Evolutionary conservation across 2,113 vertebrate species (phyloP), one percentile per base, ranked within the genome.

Genomic region (Colossoma macropomum): DNA sequence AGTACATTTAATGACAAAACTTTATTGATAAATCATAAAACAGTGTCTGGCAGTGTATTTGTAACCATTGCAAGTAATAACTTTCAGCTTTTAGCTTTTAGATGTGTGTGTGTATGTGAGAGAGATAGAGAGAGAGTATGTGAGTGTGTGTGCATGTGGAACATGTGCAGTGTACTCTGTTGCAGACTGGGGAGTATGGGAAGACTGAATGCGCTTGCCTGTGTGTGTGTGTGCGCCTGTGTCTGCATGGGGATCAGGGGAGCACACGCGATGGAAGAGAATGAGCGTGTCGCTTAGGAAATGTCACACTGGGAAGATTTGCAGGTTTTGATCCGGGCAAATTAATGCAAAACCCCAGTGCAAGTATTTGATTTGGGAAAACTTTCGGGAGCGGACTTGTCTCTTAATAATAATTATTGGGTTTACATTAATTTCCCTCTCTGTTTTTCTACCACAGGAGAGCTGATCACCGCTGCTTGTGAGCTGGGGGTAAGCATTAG

Each of bases 401-500:
- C 97, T 96, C 95, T 95, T 98, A 97, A 97, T 97, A 98, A 97
- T 99, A 98, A 99, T 99, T 96, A 99, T 98, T 97, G 97, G 97
- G 97, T 98, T 98, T 99, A 97, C 96, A 98, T 99, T 99, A 96
- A 95, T 95, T 95, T 95, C 93, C 91, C 93, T 88, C 90, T 92
- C 92, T 92, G 88, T 97, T 95, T 87, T 97, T 97, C 92, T 98
- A 97, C 96, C 97, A 97, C 97, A 99, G 98, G 98, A 97, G 97
- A 99, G 95, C 96, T 99, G 98, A 99, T 99, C 97, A 99, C 98
- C 94, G 95, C 97, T 90, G 97, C 98, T 91, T 96, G 97, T 96
- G 98, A 99, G 96, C 97, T 99, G 95, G 98, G 98, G 96, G 98
- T 99, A 96, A 99, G 98, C 96, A 97, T 98, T 98, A 97, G 96